Evolutionary conservation across 2,888 invertebrate genomes (phyloP), one percentile per base, ranked within the genome.

Genomic region (Pheosia tremula): DNA sequence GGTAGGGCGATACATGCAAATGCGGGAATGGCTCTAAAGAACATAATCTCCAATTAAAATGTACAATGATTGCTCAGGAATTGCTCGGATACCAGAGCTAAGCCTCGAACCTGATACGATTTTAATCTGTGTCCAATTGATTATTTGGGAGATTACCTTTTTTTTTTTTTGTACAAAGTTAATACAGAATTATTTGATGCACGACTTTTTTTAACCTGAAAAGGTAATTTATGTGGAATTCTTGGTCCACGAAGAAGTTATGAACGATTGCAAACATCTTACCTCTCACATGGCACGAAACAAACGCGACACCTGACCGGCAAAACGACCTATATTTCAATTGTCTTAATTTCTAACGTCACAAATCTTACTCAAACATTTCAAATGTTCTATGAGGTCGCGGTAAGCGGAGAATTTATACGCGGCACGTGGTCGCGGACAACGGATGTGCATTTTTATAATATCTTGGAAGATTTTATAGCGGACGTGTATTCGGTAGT

Each of bases 371-470:
- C 57, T 9, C 10, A 39, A n/a, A 37, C 59, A 59, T 59, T 56
- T 47, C 41, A 50, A 13, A 55, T 9, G 38, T 13, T 55, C 55
- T 45, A 47, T 47, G 47, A 5, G 43, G n/a, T n/a, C 6, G 45
- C 45, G 4, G 47, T n/a, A 4, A 47, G 47, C 11, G n/a, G 4
- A 80, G 69, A 76, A 82, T 83, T 83, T 82, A 83, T 83, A 67
- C 61, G 59, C 45, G 54, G 59, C 45, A 78, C 83, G 79, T 81
- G 81, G 67, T 57, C 69, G 64, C 56, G 47, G 63, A 68, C 58
- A 60, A 49, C 66, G 72, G 76, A 77, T 75, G 71, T 81, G 81
- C 79, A 82, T 82, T 83, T 79, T 81, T 79, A 81, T 81, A 78
- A 69, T 64, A 56, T 60, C 62, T 65, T 68, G 68, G 64, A 47